Conservation (phyloP, 2,888 invertebrate genomes). For the Cryptocephalus primarius region DNA sequence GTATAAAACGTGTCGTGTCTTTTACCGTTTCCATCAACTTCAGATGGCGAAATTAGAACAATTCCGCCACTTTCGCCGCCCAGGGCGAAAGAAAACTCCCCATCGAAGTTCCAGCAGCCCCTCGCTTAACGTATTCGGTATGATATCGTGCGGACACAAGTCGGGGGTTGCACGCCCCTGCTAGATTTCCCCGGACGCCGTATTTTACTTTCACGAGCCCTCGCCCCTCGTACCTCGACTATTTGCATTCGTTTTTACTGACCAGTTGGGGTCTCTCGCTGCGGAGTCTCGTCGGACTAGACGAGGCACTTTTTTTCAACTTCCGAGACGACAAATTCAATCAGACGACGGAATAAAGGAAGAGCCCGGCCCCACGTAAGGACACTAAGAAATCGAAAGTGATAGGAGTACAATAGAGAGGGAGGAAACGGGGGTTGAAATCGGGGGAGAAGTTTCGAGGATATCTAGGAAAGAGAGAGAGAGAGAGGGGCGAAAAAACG, state of each 20-base stretch:
- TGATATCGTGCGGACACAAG: conserved; percentile 18
- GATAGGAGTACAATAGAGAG: too few relatives aligned
- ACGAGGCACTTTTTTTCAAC: conserved; percentile 6
- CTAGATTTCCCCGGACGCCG: conserved; percentile 28
- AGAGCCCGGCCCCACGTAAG: not conserved
- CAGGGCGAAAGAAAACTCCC: too few relatives aligned
- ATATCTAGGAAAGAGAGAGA: too few relatives aligned
- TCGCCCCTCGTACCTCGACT: conserved; percentile 14
- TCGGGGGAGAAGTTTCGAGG: too few relatives aligned
- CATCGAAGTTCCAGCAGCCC: too few relatives aligned
- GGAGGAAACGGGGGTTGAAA: too few relatives aligned
- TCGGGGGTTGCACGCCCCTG: conserved; percentile 2
- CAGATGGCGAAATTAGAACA: too few relatives aligned
- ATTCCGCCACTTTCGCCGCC: too few relatives aligned
- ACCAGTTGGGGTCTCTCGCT: conserved; percentile 9
- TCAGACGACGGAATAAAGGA: conserved; percentile 5
- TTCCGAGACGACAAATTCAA: conserved; percentile 7
- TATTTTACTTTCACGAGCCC: conserved; percentile 28
- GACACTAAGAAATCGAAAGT: not conserved
- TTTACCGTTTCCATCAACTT: too few relatives aligned
- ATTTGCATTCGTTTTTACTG: conserved; percentile 24
- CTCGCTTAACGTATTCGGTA: not conserved
- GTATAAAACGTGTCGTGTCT: too few relatives aligned
- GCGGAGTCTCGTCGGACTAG: conserved; percentile 8
- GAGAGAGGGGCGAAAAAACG: too few relatives aligned